Conservation (phyloP, 2,113 vertebrate genomes). For the Amblyopsis rosae region DNA sequence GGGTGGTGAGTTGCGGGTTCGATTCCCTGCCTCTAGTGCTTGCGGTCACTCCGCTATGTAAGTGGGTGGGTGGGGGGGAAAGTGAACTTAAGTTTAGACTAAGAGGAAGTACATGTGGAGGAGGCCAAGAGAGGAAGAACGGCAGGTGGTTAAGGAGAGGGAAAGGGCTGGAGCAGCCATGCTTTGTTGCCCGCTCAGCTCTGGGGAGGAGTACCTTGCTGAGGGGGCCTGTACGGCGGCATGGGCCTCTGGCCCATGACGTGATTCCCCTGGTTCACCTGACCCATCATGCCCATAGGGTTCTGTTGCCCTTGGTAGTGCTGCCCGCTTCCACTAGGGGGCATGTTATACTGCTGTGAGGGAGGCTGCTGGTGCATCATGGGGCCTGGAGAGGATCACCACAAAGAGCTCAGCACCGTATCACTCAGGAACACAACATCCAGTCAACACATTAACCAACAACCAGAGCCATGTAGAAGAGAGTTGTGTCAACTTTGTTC, state of each 20-base stretch:
- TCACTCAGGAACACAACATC: not conserved
- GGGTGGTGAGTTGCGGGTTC: constrained; percentile 54
- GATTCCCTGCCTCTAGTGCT: constrained; percentile 51
- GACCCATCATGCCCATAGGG: constrained; percentile 96
- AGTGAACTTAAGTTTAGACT: constrained; percentile 34
- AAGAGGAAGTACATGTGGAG: constrained; percentile 40
- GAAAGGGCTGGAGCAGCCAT: constrained; percentile 47
- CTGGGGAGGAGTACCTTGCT: constrained; percentile 85
- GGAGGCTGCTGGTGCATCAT: constrained; percentile 99
- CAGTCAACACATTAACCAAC: not conserved
- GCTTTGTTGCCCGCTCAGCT: constrained; percentile 43
- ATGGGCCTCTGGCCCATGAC: constrained; percentile 98
- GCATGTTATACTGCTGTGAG: constrained; percentile 94
- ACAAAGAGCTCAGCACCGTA: not conserved
- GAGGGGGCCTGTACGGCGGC: constrained; percentile 95
- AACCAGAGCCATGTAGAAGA: not conserved
- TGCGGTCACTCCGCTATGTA: constrained; percentile 38
- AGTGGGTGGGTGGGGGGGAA: constrained; percentile 20
- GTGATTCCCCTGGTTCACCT: constrained; percentile 95
- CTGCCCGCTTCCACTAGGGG: constrained; percentile 89
- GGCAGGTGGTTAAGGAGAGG: constrained; percentile 52
- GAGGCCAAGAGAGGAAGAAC: constrained; percentile 51
- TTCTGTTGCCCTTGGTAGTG: constrained; percentile 98
- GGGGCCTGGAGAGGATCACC: constrained; percentile 77
- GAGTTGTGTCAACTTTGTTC: too few species aligned